Evolutionary conservation across 1,140 invertebrate genomes (phyloP), one percentile per base, ranked within the genome.

Genomic region (Diachasma alloeum): DNA sequence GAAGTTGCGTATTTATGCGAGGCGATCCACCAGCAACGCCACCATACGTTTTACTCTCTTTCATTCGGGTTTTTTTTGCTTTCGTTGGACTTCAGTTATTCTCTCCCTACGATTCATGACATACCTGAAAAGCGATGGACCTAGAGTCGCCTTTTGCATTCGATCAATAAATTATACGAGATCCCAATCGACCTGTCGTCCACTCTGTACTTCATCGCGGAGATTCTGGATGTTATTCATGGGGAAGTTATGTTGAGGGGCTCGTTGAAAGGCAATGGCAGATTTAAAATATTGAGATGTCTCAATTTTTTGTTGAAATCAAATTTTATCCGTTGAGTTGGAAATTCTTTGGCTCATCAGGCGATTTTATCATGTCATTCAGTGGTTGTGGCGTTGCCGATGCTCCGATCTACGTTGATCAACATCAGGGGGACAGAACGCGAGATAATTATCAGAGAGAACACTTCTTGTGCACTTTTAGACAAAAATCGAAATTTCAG

Each of bases 1-100:
- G 17, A 83, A 85, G 74, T 83, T 83, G 84, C 82, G 87, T 88
- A 88, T 88, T 88, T 89, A 88, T 88, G 86, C 81, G 86, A 85
- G 75, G 37, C 80, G 82, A 81, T 81, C 80, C 80, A 81, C 77
- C 80, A 81, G 81, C 80, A 78, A 83, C 81, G 82, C 78, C 81
- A 76, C 75, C 71, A 76, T 70, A 72, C 70, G 44, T 76, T 76
- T 68, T 59, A 71, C 36, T 46, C 31, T 39, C n/a, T 1, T 68
- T 68, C 15, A 37, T 39, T 68, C 11, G 31, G 8, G 10, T 72
- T 71, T 19, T 70, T 24, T 69, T 76, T 71, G 22, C n/a, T 74
- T 72, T 71, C 59, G 15, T 53, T 78, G 74, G 13, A 59, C 48
- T 71, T 79, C 69, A 44, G 63, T 24, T 73, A 53, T 53, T 59